Conservation (phyloP, 2,797 vertebrate genomes). For the Orientallactaga sibirica region DNA sequence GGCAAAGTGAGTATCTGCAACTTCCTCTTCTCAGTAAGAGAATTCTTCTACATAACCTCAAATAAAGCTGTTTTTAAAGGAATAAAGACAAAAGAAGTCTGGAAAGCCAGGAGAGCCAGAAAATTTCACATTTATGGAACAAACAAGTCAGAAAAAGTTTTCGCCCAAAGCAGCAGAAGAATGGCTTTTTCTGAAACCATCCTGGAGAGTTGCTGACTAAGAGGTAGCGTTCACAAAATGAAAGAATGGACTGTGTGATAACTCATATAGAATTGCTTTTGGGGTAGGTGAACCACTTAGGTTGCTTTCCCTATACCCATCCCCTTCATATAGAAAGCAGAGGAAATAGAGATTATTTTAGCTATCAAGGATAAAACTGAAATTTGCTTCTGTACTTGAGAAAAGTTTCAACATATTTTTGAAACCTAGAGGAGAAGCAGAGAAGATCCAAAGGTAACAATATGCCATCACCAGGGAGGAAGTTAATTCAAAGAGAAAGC, state of each 20-base stretch:
- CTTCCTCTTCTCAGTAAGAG: background rate
- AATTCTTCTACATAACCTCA: background rate
- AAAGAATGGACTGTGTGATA: background rate
- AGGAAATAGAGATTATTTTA: background rate
- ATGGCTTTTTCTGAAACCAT: background rate
- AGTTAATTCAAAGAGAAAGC: slow-evolving; percentile 57
- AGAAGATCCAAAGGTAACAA: background rate
- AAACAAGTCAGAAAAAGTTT: background rate
- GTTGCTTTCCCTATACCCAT: background rate
- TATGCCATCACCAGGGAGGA: background rate
- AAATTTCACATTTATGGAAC: background rate
- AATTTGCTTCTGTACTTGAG: background rate
- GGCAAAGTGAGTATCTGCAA: too few species aligned
- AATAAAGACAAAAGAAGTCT: background rate
- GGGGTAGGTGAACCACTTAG: background rate
- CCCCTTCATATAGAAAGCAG: background rate
- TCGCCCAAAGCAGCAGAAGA: background rate
- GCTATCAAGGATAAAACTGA: background rate
- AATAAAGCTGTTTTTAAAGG: background rate
- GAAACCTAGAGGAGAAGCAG: background rate
- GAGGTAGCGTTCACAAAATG: background rate
- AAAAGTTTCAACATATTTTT: background rate
- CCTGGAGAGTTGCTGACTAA: background rate
- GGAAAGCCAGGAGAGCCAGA: background rate
- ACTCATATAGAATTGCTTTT: background rate